Conservation (phyloP, 2,888 invertebrate genomes). For the Cryptophagus acutangulus region DNA sequence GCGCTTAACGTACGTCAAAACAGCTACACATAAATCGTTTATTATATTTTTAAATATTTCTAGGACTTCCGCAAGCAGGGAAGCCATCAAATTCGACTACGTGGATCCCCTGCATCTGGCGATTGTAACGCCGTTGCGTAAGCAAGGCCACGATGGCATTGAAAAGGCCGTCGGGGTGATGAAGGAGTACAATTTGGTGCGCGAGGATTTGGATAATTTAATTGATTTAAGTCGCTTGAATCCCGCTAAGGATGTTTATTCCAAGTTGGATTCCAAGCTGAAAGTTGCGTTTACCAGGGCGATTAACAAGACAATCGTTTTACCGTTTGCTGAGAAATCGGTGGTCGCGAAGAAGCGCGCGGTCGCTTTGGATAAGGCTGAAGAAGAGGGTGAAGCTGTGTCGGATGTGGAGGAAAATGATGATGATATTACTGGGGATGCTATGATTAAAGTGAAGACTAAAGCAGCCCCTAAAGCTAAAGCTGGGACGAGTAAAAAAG, state of each 20-base stretch:
- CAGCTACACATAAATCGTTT: neutral
- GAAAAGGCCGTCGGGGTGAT: slow-evolving; percentile 65
- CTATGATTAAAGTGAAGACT: slow-evolving; percentile 68
- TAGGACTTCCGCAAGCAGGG: slow-evolving; percentile 75
- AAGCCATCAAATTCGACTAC: slow-evolving; percentile 85
- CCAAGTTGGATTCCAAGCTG: slow-evolving; percentile 74
- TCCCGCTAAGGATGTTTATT: slow-evolving; percentile 68
- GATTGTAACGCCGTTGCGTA: slow-evolving; percentile 71
- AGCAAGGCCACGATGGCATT: slow-evolving; percentile 67
- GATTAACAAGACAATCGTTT: slow-evolving; percentile 80
- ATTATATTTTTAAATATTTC: slow-evolving; percentile 6
- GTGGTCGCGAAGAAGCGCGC: slow-evolving; percentile 59
- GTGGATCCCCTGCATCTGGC: slow-evolving; percentile 69
- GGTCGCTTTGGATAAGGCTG: slow-evolving; percentile 43
- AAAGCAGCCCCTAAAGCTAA: neutral
- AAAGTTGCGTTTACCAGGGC: slow-evolving; percentile 91
- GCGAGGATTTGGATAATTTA: slow-evolving; percentile 89
- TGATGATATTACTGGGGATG: slow-evolving; percentile 65
- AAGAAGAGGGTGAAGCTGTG: slow-evolving; percentile 45
- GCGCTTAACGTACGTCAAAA: slow-evolving; percentile 60
- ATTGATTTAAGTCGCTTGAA: slow-evolving; percentile 85
- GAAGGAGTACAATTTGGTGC: slow-evolving; percentile 76
- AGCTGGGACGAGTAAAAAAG: slow-evolving; percentile 3
- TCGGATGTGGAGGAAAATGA: slow-evolving; percentile 43
- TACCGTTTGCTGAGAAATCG: slow-evolving; percentile 70